Evolutionary conservation across 2,888 invertebrate species (phyloP), one percentile per base, ranked within the genome.

Genomic region (Amphimallon solstitiale): DNA sequence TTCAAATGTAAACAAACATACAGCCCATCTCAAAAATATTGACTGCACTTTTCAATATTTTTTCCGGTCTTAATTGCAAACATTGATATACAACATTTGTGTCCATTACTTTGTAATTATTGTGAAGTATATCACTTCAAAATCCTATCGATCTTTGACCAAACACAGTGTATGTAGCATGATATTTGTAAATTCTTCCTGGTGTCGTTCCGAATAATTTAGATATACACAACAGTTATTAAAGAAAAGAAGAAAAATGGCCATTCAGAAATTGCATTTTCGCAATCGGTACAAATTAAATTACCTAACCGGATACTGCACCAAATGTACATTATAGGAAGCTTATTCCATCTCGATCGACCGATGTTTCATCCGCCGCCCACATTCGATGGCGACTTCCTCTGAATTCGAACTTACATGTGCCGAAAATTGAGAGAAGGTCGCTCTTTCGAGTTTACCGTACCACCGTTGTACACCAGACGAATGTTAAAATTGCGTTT

Each of bases 391-490:
- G 51, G 51, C 51, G 14, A 29, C 29, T 56, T 43, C 23, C 12
- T 56, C 23, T 43, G 43, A 43, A 38, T 37, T 54, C 10, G n/a
- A 37, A 37, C 23, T 56, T 56, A 43, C 23, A 29, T 56, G 23
- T 43, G 43, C 14, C 14, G 29, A 43, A 43, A 59, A 59, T 59
- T 59, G 43, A n/a, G 15, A 43, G 29, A 29, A 43, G 43, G 56
- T 40, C 40, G 15, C 10, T 59, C 9, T 14, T 29, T 10, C 12
- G 23, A 21, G 23, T 21, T 40, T 54, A 40, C 9, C 17, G 21
- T 40, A 23, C 21, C 56, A 14, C 21, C 17, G 54, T 12, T 45
- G 15, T 14, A 43, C 56, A 29, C 23, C 29, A 10, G 10, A 29
- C 23, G 29, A 43, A 56, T 43, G 34, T 5, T 29, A 17, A 43